These are phyloP conservation scores for Pseudococcus longispinus DNA, from an alignment of 2,888 invertebrate species.

Conservation along the genomic window DNA sequence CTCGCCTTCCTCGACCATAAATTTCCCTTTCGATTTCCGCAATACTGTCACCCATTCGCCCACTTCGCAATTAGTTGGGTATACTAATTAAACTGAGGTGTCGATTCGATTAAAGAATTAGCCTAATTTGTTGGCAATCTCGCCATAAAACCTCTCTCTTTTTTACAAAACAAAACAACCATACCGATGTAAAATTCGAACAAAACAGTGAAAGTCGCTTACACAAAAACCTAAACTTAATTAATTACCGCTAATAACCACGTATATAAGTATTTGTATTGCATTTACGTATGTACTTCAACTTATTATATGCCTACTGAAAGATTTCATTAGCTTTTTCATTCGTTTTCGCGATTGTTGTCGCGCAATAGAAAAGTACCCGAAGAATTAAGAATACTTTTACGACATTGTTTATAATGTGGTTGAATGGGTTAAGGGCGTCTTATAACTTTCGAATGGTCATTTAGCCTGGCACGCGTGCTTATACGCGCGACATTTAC, in stretches of 20 bases:
- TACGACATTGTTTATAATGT: background rate
- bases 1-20: background rate
- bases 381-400: background rate
- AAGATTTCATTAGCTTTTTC: slow-evolving; percentile 8
- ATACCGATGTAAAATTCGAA: background rate
- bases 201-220: background rate
- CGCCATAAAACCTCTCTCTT: background rate
- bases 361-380: background rate
- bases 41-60: background rate
- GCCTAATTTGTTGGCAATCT: background rate
- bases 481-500: background rate
- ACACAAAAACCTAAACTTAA: background rate
- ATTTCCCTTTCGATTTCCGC: background rate
- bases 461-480: background rate
- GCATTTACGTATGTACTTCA: background rate
- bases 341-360: slow-evolving; percentile 15
- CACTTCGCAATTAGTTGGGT: background rate
- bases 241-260: slow-evolving; percentile 17
- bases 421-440: background rate
- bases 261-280: background rate
- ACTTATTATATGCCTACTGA: background rate
- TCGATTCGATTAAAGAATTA: background rate
- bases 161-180: background rate
- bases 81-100: background rate
- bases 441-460: slow-evolving; percentile 10